Conservation (phyloP, 2,797 vertebrate genomes). For the Premnoplex brunnescens region DNA sequence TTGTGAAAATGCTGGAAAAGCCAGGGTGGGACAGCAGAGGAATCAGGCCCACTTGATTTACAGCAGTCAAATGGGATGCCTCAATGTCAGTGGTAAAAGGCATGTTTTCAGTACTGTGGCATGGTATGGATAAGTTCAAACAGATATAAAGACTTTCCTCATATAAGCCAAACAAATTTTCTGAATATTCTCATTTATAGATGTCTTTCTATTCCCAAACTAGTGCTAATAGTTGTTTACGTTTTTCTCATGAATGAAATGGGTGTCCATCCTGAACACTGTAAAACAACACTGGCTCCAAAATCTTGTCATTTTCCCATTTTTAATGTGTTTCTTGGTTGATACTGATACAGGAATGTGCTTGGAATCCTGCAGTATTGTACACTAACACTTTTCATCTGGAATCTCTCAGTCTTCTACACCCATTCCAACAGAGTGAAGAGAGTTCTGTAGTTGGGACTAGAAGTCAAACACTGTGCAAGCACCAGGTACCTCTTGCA, state of each 20-base stretch:
- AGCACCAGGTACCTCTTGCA: background rate
- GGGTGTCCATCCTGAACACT: background rate
- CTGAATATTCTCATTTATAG: background rate
- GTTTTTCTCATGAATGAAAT: background rate
- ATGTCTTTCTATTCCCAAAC: background rate
- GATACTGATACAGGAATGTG: background rate
- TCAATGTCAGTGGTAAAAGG: background rate
- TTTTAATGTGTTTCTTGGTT: background rate
- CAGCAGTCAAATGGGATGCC: background rate
- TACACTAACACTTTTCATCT: background rate
- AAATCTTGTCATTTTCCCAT: background rate
- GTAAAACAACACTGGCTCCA: background rate
- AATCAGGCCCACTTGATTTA: background rate
- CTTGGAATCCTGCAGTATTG: background rate
- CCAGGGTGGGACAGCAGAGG: background rate
- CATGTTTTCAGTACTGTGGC: background rate
- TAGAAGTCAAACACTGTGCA: background rate
- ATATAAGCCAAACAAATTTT: background rate
- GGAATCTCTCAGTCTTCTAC: background rate
- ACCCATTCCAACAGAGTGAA: background rate
- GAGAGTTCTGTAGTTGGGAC: background rate
- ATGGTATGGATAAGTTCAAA: background rate
- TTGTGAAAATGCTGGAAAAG: background rate
- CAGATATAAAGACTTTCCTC: background rate
- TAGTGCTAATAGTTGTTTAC: background rate